These are phyloP conservation scores for Corythucha ciliata DNA, from an alignment of 2,888 invertebrate species.

Conservation along the genomic window DNA sequence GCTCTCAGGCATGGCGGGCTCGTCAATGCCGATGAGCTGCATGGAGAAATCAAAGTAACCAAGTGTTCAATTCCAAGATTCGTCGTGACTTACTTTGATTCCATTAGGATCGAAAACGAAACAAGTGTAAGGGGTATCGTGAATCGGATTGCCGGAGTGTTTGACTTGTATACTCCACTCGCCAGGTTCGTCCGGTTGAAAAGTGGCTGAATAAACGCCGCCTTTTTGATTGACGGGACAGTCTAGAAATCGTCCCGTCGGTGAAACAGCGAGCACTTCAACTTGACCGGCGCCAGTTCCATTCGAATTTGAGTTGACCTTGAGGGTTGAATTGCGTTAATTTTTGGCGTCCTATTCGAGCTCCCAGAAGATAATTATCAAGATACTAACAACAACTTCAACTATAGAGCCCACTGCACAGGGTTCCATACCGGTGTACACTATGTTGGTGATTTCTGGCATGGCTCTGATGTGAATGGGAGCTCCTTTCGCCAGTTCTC, in stretches of 20 bases:
- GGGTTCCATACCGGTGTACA: conserved; percentile 87
- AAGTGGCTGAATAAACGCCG: conserved; percentile 88
- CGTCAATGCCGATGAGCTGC: conserved; percentile 61
- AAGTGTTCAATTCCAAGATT: conserved; percentile 43
- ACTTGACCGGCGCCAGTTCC: conserved; percentile 63
- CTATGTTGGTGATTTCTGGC: conserved; percentile 76
- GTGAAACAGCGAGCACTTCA: conserved; percentile 84
- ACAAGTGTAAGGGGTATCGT: conserved; percentile 93
- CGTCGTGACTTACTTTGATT: conserved; percentile 51
- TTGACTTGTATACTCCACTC: conserved; percentile 95
- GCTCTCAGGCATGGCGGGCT: conserved; percentile 66
- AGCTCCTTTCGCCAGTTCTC: conserved; percentile 50
- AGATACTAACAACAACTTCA: conserved; percentile 66
- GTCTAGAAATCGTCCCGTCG: conserved; percentile 69
- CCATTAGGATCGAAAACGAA: conserved; percentile 91
- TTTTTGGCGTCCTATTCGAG: too few species aligned
- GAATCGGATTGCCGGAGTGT: conserved; percentile 90
- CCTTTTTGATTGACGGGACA: conserved; percentile 72
- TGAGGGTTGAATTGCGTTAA: too few species aligned
- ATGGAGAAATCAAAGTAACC: conserved; percentile 41
- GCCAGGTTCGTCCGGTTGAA: conserved; percentile 94
- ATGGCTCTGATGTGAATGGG: conserved; percentile 72
- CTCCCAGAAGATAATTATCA: too few species aligned
- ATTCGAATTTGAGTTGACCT: conserved; percentile 50
- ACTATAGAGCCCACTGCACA: conserved; percentile 91